These are phyloP conservation scores for Etheostoma cragini DNA, from an alignment of 2,113 vertebrate genomes.

Conservation along the genomic window DNA sequence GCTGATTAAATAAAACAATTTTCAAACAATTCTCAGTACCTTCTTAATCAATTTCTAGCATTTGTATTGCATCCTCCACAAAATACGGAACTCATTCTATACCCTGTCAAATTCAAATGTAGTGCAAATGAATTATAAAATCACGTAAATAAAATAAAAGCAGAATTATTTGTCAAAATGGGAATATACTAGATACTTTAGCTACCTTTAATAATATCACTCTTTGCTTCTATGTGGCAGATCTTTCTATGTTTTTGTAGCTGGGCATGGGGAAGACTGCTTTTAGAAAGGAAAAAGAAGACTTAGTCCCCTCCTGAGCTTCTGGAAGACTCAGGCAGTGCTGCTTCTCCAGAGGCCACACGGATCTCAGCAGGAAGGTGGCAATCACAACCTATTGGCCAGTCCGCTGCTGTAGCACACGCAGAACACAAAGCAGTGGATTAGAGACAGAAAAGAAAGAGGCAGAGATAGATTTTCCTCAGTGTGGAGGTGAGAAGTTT, in stretches of 20 bases:
- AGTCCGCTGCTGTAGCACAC: conserved; percentile 29
- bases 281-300: not conserved
- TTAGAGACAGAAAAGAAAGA: conserved; percentile 40
- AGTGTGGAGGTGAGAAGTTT: conserved; percentile 43
- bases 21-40: not conserved
- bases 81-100: not conserved
- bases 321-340: conserved; percentile 47
- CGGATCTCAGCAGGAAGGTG: conserved; percentile 57
- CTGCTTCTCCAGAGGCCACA: conserved; percentile 38
- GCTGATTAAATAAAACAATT: not conserved
- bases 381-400: conserved; percentile 62
- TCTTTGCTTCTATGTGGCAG: not conserved
- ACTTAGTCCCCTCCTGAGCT: conserved; percentile 40
- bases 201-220: not conserved
- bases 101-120: not conserved
- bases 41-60: not conserved
- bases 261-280: not conserved
- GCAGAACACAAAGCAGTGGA: conserved; percentile 64
- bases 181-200: not conserved
- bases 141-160: conserved; percentile 9
- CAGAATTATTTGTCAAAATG: not conserved
- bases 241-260: conserved; percentile 9
- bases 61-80: not conserved
- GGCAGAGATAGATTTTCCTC: conserved; percentile 27
- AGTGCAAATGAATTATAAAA: not conserved